These are phyloP conservation scores for Physocephala rufipes DNA, from an alignment of 2,888 invertebrate genomes.

Conservation along the genomic window DNA sequence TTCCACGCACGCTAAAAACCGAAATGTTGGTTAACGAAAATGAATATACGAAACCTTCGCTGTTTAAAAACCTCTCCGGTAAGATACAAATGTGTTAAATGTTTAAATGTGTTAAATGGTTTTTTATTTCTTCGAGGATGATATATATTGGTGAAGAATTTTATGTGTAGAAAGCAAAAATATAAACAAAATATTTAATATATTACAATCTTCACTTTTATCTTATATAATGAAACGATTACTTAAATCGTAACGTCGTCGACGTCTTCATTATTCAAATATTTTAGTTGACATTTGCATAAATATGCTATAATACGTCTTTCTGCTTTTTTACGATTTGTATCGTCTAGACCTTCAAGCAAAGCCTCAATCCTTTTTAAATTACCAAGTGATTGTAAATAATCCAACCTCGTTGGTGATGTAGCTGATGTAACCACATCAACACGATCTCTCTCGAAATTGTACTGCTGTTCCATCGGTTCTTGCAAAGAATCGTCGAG, in stretches of 20 bases:
- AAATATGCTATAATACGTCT: conserved; percentile 57
- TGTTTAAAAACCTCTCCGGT: no score
- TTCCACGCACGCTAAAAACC: no score
- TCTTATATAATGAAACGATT: not conserved
- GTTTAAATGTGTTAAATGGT: no score
- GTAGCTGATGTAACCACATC: conserved; percentile 14
- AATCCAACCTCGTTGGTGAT: conserved; percentile 15
- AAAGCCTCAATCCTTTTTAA: conserved; percentile 56
- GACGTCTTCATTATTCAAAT: conserved; percentile 53
- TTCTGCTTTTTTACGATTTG: conserved; percentile 57
- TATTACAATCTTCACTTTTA: not conserved
- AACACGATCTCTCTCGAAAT: conserved; percentile 28
- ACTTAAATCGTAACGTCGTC: conserved; percentile 55
- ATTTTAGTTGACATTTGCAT: conserved; percentile 57
- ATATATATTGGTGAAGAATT: no score
- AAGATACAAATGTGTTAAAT: no score
- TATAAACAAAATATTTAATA: not conserved
- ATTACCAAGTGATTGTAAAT: not conserved
- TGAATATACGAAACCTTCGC: no score
- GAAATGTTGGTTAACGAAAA: no score
- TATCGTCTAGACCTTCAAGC: conserved; percentile 54
- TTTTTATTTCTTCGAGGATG: no score
- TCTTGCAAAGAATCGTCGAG: conserved; percentile 58
- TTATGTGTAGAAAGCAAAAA: no score
- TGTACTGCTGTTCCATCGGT: conserved; percentile 56